Base-by-base conservation (phyloP, 2,888 invertebrate species). In the Conomelus anceps region DNA sequence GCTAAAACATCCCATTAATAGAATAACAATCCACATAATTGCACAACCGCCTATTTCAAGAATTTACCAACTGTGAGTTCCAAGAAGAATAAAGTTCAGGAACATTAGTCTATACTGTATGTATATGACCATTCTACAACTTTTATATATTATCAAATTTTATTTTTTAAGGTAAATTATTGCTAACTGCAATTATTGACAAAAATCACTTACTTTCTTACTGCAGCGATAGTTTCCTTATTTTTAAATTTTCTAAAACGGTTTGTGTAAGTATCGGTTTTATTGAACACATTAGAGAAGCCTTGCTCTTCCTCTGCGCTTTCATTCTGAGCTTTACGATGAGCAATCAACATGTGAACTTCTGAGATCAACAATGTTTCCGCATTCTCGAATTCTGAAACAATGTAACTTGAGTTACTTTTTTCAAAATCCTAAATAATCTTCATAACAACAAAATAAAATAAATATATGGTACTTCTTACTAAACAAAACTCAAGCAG, bases 241-340 rank as follows among this genome's bases (percentile, higher is more conserved):
- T 99, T 99, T 94, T 99, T 99, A 93, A 99, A 99, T 93, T 99
- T 98, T 90, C 98, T 96, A 93, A 99, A 99, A 93, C 99, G 96
- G 92, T 98, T 97, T 7, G 99, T 98, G 93, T 99, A 99, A 86
- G 98, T 98, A 24, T 98, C 95, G 0, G 99, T 99, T 93, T 99
- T 99, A 96, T 98, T 97, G 93, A 99, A 99, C 11, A 99, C 99
- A 93, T 99, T 99, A 0, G 99, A 98, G 93, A 99, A 97, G 93
- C 99, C 99, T 93, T 99, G 99, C 93, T 99, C 98, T 92, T 99
- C 99, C 93, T 99, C 99, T 1, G 98, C 98, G 29, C 97, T 98
- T 93, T 99, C 99, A 93, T 99, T 99, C 93, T 99, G 99, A 41
- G 97, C 97, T 93, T 99, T 99, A 89, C 99, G 95, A 93, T 99